These are phyloP conservation scores for Gymnogyps californianus DNA, from an alignment of 2,113 vertebrate species.

Conservation along the genomic window DNA sequence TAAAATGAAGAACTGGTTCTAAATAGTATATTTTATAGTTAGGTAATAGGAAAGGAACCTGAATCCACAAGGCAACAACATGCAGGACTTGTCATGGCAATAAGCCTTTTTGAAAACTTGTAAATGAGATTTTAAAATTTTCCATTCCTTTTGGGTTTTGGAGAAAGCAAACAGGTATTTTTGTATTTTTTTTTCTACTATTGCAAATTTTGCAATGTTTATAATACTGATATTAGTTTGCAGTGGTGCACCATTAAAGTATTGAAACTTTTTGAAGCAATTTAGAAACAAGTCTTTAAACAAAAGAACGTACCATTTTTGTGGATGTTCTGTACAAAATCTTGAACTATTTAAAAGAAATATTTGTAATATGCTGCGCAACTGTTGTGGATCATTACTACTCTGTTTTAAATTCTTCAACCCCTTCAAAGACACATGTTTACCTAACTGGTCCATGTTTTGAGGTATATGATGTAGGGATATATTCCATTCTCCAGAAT, in stretches of 20 bases:
- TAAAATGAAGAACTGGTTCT: neutral
- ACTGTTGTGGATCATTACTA: slow-evolving; percentile 13
- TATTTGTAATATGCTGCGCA: neutral
- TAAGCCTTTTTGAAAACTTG: neutral
- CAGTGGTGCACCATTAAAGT: neutral
- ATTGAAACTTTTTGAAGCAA: neutral
- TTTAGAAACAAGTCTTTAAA: neutral
- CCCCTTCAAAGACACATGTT: slow-evolving; percentile 23
- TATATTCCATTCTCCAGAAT: neutral
- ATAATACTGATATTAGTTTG: neutral
- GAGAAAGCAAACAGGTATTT: neutral
- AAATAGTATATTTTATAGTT: neutral
- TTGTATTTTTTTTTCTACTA: neutral
- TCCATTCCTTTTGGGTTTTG: neutral
- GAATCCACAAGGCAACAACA: neutral
- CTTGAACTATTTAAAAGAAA: slow-evolving; percentile 19
- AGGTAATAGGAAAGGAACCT: neutral
- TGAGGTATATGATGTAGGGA: neutral
- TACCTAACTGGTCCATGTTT: neutral
- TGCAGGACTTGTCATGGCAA: neutral
- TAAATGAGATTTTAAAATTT: neutral
- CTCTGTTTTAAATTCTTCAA: slow-evolving; percentile 43
- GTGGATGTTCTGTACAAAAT: neutral
- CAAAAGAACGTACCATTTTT: neutral
- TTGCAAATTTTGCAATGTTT: neutral